These are phyloP conservation scores for Trinorchestia longiramus DNA, from an alignment of 1,140 invertebrate species.

Conservation along the genomic window DNA sequence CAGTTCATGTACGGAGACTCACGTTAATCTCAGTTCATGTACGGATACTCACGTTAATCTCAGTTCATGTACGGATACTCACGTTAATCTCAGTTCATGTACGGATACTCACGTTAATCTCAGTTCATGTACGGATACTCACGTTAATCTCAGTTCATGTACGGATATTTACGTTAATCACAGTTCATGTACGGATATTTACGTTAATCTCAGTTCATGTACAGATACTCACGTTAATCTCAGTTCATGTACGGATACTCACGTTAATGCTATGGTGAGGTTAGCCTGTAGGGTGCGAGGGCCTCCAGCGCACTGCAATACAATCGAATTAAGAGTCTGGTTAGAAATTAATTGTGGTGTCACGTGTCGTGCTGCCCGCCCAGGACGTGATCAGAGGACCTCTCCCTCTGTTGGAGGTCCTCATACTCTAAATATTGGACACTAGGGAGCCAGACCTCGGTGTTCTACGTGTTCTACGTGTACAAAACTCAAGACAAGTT, in stretches of 20 bases:
- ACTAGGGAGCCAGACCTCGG: background rate
- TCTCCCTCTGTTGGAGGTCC: background rate
- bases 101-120: no score
- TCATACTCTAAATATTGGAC: background rate
- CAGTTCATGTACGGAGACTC: no score
- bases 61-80: no score
- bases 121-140: no score
- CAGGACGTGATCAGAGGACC: background rate
- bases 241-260: background rate
- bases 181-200: no score
- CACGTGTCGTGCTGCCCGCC: background rate
- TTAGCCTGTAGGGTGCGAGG: background rate
- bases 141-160: no score
- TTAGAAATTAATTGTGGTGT: background rate
- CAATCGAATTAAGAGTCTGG: conserved; percentile 7
- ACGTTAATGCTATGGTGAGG: background rate
- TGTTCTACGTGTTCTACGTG: no score
- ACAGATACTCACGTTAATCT: background rate
- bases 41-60: no score
- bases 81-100: no score
- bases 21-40: no score
- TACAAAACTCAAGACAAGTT: no score
- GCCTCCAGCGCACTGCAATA: background rate
- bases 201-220: background rate
- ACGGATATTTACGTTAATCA: no score